A percentile compares a stretch with the other conserved stretches of the same genome.
Evolutionary conservation across 2,888 invertebrate species (phyloP).

Genomic region (Cinara cedri): DNA sequence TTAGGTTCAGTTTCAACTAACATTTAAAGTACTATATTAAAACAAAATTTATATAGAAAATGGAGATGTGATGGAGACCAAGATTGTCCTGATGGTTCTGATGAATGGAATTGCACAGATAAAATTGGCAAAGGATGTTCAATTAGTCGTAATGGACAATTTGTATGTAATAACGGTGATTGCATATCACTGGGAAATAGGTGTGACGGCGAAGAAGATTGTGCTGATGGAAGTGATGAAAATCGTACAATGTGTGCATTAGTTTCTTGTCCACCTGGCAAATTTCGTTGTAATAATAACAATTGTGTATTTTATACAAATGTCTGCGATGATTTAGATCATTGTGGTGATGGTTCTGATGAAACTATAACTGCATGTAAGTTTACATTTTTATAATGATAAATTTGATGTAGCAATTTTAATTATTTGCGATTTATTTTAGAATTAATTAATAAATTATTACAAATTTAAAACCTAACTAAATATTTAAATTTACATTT

Average conservation of each 20-base stretch:
- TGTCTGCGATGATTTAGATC: conserved; percentile 79
- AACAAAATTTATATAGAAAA: conserved; percentile 61
- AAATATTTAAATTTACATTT: too few relatives aligned
- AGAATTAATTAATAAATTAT: too few relatives aligned
- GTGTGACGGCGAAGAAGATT: conserved; percentile 78
- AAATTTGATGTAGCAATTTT: too few relatives aligned
- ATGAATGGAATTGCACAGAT: conserved; percentile 75
- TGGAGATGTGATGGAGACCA: conserved; percentile 77
- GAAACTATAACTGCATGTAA: conserved; percentile 73
- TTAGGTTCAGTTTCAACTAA: too few relatives aligned
- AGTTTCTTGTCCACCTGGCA: conserved; percentile 79
- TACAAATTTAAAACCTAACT: too few relatives aligned
- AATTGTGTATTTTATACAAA: conserved; percentile 76
- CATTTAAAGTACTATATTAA: too few relatives aligned
- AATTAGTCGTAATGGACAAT: conserved; percentile 62
- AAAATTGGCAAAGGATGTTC: conserved; percentile 64
- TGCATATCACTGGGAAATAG: conserved; percentile 88
- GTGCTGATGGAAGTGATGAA: conserved; percentile 86
- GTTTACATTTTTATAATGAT: conserved; percentile 33
- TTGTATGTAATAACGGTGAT: conserved; percentile 66
- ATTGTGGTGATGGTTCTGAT: conserved; percentile 80
- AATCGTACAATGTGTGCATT: conserved; percentile 73
- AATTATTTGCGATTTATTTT: background rate
- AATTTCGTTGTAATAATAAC: conserved; percentile 77
- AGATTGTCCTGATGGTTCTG: conserved; percentile 82